Evolutionary conservation across 2,113 vertebrate genomes (phyloP).

Genomic region (Ranitomeya imitator): DNA sequence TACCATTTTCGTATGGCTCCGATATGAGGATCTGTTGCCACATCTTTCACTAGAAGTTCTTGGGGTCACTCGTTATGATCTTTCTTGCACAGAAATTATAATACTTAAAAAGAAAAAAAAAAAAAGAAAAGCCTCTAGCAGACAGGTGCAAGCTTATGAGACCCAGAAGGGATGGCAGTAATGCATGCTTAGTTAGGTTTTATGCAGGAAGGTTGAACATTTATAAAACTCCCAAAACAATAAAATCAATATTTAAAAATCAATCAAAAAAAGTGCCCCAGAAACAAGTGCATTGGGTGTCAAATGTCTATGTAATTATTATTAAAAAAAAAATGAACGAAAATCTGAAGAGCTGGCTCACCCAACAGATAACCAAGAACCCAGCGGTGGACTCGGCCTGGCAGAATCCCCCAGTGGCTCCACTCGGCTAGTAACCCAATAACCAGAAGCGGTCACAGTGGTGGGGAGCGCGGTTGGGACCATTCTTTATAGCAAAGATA

Average conservation of each 20-base stretch:
- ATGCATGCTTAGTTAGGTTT: background rate
- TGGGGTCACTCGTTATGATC: too few species aligned
- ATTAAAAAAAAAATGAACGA: background rate
- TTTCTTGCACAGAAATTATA: too few species aligned
- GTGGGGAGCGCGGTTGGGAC: background rate
- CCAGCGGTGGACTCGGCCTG: background rate
- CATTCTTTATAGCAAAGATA: background rate
- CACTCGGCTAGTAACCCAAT: background rate
- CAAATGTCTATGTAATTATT: background rate
- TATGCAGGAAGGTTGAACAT: background rate
- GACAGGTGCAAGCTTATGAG: too few species aligned
- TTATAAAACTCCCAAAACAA: background rate
- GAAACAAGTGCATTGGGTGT: background rate
- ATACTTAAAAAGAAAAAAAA: too few species aligned
- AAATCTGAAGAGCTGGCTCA: too few species aligned
- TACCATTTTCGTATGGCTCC: too few species aligned
- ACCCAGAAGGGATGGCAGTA: too few species aligned
- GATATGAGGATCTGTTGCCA: too few species aligned
- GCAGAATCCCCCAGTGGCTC: background rate
- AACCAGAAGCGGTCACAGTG: background rate
- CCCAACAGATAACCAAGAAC: too few species aligned
- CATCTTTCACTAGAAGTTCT: too few species aligned
- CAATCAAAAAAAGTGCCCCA: too few species aligned
- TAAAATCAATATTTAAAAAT: background rate
- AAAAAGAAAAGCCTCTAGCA: too few species aligned